phyloP scores from a whole-genome alignment of 2,888 invertebrate species.

The Lasioglossum villosulum region DNA sequence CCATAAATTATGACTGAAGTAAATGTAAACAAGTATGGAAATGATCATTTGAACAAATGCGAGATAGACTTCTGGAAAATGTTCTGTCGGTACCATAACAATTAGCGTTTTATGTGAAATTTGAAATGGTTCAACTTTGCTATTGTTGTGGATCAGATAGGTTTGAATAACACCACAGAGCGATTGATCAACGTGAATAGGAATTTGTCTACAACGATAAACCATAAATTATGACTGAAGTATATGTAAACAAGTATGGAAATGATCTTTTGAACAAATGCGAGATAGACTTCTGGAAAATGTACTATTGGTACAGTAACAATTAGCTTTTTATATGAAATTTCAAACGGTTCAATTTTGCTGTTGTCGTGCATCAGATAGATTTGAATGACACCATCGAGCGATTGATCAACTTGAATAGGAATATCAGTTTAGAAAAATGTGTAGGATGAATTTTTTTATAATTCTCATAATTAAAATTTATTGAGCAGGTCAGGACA shows the following conservation, averaged over 20 bases:
- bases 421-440: not conserved
- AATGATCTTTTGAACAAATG: no score
- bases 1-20: no score
- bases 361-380: not conserved
- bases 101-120: not conserved
- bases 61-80: not conserved
- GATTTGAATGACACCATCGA: not conserved
- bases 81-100: not conserved
- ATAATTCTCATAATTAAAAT: not conserved
- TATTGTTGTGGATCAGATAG: not conserved
- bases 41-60: no score
- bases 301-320: not conserved
- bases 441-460: constrained; percentile 11
- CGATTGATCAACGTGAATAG: not conserved
- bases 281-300: not conserved
- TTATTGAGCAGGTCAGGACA: constrained; percentile 78
- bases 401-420: not conserved
- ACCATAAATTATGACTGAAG: no score
- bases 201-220: constrained; percentile 27
- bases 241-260: not conserved
- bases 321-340: not conserved
- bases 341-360: not conserved
- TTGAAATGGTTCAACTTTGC: not conserved
- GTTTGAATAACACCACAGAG: not conserved
- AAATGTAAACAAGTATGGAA: not conserved